phyloP scores from a whole-genome alignment of 2,113 vertebrate species.

The Ceratotherium simum region DNA sequence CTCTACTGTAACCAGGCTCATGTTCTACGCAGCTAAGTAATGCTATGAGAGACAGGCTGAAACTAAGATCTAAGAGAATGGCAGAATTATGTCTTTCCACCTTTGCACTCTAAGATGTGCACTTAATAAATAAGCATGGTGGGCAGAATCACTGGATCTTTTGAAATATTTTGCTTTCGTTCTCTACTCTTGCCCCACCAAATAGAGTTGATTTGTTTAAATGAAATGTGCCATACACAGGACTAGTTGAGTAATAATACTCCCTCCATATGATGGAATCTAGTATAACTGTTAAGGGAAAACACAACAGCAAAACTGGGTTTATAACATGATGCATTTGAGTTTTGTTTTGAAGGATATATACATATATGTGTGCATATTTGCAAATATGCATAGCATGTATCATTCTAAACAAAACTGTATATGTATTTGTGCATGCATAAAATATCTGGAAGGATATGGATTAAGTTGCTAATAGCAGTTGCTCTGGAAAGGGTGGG shows the following conservation, averaged over 20 bases:
- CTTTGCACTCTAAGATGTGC: not conserved
- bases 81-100: not conserved
- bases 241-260: not conserved
- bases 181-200: not conserved
- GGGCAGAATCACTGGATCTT: not conserved
- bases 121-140: not conserved
- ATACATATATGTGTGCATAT: not conserved
- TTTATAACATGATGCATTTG: not conserved
- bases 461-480: not conserved
- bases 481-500: not conserved
- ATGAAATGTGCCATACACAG: not conserved
- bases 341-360: slow-evolving; percentile 50
- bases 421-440: not conserved
- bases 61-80: not conserved
- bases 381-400: not conserved
- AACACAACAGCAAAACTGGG: not conserved
- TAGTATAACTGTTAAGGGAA: not conserved
- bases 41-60: not conserved
- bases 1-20: not conserved
- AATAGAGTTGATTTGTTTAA: not conserved
- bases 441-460: not conserved
- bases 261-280: not conserved
- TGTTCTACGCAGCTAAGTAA: not conserved
- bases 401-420: not conserved
- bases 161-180: slow-evolving; percentile 32